Conservation (phyloP, 2,797 vertebrate species). For the Pseudotriccus pelzelni region DNA sequence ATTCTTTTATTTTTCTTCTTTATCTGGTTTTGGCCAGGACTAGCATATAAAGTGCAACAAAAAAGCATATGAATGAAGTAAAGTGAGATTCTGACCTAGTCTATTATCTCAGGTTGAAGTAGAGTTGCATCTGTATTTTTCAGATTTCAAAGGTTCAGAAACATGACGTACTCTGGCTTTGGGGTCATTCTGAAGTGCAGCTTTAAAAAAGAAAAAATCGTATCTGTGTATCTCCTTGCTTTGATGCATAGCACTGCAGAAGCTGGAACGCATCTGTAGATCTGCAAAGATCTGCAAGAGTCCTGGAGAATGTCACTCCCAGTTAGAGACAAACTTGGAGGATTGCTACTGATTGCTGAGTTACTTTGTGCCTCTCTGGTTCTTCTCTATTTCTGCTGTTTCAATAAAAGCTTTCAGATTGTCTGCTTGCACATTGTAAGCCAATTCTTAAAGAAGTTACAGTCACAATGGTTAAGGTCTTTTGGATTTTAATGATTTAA, state of each 20-base stretch:
- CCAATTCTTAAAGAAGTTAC: not conserved
- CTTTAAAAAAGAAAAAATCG: not conserved
- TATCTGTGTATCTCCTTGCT: not conserved
- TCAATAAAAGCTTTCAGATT: not conserved
- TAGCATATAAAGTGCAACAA: not conserved
- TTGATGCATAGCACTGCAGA: not conserved
- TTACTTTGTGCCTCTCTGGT: not conserved
- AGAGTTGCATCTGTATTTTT: not conserved
- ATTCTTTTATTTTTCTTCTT: not conserved
- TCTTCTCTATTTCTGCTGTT: not conserved
- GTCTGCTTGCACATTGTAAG: not conserved
- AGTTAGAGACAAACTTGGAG: not conserved
- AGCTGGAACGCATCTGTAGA: not conserved
- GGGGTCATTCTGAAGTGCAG: not conserved
- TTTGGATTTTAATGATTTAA: not conserved
- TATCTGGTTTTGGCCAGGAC: not conserved
- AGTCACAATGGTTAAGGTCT: not conserved
- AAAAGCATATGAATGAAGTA: not conserved
- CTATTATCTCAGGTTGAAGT: not conserved
- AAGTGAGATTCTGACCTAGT: not conserved
- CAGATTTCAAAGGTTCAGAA: not conserved
- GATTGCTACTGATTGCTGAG: not conserved
- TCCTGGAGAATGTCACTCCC: not conserved
- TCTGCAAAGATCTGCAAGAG: not conserved
- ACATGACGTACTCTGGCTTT: not conserved